phyloP scores from a whole-genome alignment of 1,140 invertebrate genomes.

The Brachionus manjavacas region DNA sequence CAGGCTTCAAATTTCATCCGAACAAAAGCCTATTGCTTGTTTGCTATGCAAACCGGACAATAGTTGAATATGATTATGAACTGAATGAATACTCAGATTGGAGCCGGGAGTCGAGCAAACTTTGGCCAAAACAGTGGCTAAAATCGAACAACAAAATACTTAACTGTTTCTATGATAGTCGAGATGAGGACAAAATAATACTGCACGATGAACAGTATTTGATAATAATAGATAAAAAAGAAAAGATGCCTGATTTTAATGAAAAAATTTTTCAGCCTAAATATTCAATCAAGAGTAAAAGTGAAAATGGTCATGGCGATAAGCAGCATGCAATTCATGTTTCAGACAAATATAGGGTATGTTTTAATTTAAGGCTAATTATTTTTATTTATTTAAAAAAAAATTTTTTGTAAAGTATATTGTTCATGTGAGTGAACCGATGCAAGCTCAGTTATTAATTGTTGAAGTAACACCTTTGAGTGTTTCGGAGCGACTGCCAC shows the following conservation, averaged over 20 bases:
- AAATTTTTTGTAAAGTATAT: conserved; percentile 7
- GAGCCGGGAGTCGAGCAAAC: not conserved
- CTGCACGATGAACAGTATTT: conserved; percentile 37
- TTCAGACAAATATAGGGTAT: conserved; percentile 29
- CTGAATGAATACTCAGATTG: conserved; percentile 15
- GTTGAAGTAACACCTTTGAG: conserved; percentile 42
- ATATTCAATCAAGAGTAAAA: not conserved
- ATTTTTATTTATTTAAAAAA: not conserved
- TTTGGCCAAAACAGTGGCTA: conserved; percentile 22
- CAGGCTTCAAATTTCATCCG: conserved; percentile 20
- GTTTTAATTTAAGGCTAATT: not conserved
- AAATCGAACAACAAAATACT: not conserved
- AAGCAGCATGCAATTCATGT: conserved; percentile 12
- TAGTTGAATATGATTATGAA: conserved; percentile 33
- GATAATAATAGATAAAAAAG: conserved; percentile 12
- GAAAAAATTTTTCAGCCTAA: conserved; percentile 31
- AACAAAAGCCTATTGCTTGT: not conserved
- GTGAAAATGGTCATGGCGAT: not conserved
- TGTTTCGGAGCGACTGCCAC: conserved; percentile 36
- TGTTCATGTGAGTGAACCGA: conserved; percentile 22
- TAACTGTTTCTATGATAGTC: not conserved
- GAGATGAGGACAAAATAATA: conserved; percentile 3
- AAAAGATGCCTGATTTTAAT: conserved; percentile 37
- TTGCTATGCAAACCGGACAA: not conserved
- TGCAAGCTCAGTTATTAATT: not conserved